Conservation (phyloP, 2,888 invertebrate genomes). For the Heliothis peltigera region DNA sequence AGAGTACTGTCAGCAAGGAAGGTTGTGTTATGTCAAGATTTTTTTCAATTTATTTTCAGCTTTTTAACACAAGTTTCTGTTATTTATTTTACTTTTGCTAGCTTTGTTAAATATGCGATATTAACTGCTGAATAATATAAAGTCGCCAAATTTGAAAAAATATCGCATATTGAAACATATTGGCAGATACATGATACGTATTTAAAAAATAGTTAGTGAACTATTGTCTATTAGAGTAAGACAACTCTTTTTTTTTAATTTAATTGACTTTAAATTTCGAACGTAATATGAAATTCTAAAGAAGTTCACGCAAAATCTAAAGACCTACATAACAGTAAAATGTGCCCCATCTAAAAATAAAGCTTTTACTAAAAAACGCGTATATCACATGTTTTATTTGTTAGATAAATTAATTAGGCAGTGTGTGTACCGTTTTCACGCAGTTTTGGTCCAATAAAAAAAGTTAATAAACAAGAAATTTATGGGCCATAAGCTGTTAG, state of each 20-base stretch:
- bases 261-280: no score
- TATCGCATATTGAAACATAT: no score
- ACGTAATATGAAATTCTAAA: neutral
- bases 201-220: no score
- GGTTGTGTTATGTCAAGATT: neutral
- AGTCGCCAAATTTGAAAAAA: no score
- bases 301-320: neutral
- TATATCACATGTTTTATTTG: constrained; percentile 55
- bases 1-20: neutral
- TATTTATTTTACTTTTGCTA: neutral
- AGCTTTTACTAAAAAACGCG: constrained; percentile 44
- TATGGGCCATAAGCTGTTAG: constrained; percentile 50
- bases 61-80: neutral
- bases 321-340: constrained; percentile 15
- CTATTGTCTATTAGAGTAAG: no score
- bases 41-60: neutral
- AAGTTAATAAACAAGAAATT: constrained; percentile 57
- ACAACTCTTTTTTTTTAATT: no score
- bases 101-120: neutral
- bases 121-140: neutral
- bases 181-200: no score
- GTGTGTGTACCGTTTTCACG: constrained; percentile 57
- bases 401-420: constrained; percentile 59
- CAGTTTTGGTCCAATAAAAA: constrained; percentile 55
- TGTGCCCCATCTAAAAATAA: constrained; percentile 36